A percentile compares a stretch with the other conserved stretches of the same genome.
Conservation (phyloP, 2,888 invertebrate species). For the Campopleginae sp. region DNA sequence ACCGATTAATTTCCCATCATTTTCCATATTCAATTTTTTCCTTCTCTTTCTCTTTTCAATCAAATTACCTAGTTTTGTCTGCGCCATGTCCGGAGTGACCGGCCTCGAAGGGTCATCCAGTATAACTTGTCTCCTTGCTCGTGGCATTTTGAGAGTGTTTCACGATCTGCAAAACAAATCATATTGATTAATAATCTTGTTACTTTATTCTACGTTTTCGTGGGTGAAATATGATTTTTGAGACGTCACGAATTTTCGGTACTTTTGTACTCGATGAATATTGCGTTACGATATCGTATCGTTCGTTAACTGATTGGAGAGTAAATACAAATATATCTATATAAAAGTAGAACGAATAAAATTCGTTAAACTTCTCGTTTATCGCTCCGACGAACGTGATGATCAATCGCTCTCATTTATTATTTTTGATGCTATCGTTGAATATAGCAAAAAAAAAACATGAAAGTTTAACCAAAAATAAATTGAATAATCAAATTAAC, state of each 20-base stretch:
- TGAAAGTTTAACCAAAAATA: slow-evolving; percentile 12
- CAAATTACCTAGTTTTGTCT: slow-evolving; percentile 81
- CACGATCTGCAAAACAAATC: slow-evolving; percentile 60
- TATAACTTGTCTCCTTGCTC: slow-evolving; percentile 83
- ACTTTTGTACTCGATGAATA: neutral
- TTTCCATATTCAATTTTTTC: slow-evolving; percentile 22
- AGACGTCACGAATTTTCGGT: neutral
- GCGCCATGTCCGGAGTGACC: slow-evolving; percentile 83
- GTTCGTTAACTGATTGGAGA: slow-evolving; percentile 3
- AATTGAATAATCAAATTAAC: neutral
- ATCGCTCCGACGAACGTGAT: slow-evolving; percentile 5
- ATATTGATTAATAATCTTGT: slow-evolving; percentile 1
- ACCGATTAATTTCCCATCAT: slow-evolving; percentile 29
- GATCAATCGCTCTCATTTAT: slow-evolving; percentile 17
- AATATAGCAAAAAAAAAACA: neutral
- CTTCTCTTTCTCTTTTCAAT: neutral
- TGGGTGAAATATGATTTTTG: neutral
- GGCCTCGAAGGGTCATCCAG: slow-evolving; percentile 83
- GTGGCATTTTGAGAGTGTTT: slow-evolving; percentile 79
- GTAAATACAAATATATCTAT: neutral
- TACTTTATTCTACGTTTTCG: neutral
- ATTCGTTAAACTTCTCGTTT: slow-evolving; percentile 31
- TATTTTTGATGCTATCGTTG: slow-evolving; percentile 35
- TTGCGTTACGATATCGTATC: neutral
- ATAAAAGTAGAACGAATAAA: slow-evolving; percentile 1